Percentiles rank a stretch among this genome's conserved stretches.
Evolutionary conservation across 2,797 vertebrate species (phyloP).

Genomic region (Eurystomus glaucurus): DNA sequence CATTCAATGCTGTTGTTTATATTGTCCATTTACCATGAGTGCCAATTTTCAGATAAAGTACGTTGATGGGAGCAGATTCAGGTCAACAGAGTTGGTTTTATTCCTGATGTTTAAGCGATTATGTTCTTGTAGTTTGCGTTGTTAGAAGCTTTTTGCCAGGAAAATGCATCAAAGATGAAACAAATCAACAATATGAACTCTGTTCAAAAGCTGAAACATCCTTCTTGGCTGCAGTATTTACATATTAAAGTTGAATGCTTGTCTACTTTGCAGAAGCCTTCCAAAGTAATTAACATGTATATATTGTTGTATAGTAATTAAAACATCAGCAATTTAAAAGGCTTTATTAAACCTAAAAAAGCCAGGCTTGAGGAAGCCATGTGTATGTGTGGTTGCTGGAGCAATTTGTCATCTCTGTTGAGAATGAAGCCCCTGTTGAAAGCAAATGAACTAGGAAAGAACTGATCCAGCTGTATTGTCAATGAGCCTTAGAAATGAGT

Average conservation of each 20-base stretch:
- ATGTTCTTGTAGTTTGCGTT: constrained; percentile 34
- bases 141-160: constrained; percentile 26
- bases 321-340: not conserved
- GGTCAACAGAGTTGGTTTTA: constrained; percentile 42
- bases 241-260: not conserved
- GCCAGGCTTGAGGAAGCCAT: not conserved
- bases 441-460: constrained; percentile 28
- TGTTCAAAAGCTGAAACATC: not conserved
- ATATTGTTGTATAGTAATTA: not conserved
- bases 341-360: not conserved
- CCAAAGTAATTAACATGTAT: not conserved
- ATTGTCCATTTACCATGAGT: constrained; percentile 34
- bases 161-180: constrained; percentile 28
- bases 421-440: constrained; percentile 12
- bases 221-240: not conserved
- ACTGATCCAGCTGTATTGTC: constrained; percentile 1
- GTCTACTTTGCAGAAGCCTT: not conserved
- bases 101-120: constrained; percentile 53
- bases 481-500: constrained; percentile 12
- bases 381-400: not conserved
- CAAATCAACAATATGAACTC: not conserved
- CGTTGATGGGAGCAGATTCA: constrained; percentile 41
- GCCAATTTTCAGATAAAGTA: constrained; percentile 51
- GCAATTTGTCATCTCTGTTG: constrained; percentile 5
- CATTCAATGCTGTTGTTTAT: constrained; percentile 32